Evolutionary conservation across 2,113 vertebrate genomes (phyloP).

Genomic region (Scomber scombrus): DNA sequence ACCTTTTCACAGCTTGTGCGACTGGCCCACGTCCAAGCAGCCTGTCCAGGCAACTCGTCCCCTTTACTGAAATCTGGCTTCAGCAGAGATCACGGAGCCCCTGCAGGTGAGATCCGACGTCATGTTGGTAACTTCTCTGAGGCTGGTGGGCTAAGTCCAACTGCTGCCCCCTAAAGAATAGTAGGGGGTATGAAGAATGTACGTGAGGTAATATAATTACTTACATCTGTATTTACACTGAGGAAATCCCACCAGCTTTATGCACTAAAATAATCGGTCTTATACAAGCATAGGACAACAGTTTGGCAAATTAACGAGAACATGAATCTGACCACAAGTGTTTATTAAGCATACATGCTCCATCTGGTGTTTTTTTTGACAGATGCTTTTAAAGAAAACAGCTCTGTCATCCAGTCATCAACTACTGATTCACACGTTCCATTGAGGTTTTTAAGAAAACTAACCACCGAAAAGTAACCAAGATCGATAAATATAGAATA

Average conservation of each 20-base stretch:
- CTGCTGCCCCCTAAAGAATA: slow-evolving; percentile 6
- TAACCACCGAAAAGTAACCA: slow-evolving; percentile 32
- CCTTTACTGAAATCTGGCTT: slow-evolving; percentile 50
- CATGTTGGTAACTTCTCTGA: slow-evolving; percentile 31
- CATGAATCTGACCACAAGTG: slow-evolving; percentile 18
- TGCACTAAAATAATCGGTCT: slow-evolving; percentile 10
- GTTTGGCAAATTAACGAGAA: slow-evolving; percentile 38
- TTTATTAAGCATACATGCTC: slow-evolving; percentile 19
- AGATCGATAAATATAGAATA: slow-evolving; percentile 31
- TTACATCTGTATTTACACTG: slow-evolving; percentile 9
- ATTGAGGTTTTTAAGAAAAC: slow-evolving; percentile 36
- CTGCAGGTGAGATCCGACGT: slow-evolving; percentile 64
- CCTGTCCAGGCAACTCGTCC: slow-evolving; percentile 51
- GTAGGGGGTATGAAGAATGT: background rate
- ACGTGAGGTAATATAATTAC: slow-evolving; percentile 25
- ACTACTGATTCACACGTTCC: slow-evolving; percentile 14
- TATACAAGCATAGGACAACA: slow-evolving; percentile 11
- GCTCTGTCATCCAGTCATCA: slow-evolving; percentile 26
- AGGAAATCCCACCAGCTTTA: slow-evolving; percentile 9
- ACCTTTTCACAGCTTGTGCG: slow-evolving; percentile 75
- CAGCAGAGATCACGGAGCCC: slow-evolving; percentile 27
- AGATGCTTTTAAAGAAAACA: slow-evolving; percentile 31
- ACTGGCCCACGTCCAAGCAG: slow-evolving; percentile 71
- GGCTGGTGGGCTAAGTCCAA: slow-evolving; percentile 22
- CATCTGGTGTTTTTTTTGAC: slow-evolving; percentile 34